Conservation (phyloP, 35 echinoderm and acorn worm species). For the Heliocidaris erythrogramma region DNA sequence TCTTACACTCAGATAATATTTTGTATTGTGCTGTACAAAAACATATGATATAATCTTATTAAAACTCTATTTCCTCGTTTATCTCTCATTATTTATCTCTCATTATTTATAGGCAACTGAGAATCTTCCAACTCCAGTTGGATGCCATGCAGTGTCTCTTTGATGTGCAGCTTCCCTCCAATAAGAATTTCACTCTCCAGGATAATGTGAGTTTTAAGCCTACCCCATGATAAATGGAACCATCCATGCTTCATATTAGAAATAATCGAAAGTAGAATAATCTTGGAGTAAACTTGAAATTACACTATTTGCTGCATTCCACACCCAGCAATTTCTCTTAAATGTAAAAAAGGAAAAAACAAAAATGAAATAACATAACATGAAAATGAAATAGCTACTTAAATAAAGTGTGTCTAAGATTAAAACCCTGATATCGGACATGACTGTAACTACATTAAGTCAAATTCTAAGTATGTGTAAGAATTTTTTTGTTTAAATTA, state of each 20-base stretch:
- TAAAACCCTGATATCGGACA: too few species aligned
- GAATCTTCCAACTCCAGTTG: constrained; percentile 23
- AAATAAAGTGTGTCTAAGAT: too few species aligned
- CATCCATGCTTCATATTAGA: not conserved
- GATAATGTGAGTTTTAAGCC: not conserved
- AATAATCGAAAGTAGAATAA: not conserved
- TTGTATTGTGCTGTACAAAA: not conserved
- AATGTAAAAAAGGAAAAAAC: too few species aligned
- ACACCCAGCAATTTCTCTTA: too few species aligned
- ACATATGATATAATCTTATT: not conserved
- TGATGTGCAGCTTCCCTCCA: constrained; percentile 29
- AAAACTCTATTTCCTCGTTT: not conserved
- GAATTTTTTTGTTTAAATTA: too few species aligned
- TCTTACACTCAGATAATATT: too few species aligned
- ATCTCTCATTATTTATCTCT: not conserved
- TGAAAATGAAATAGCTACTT: too few species aligned
- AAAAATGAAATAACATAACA: too few species aligned
- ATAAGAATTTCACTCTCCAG: constrained; percentile 16
- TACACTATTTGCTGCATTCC: not conserved
- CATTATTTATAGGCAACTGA: constrained; percentile 12
- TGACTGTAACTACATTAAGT: too few species aligned
- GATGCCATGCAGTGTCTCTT: constrained; percentile 39
- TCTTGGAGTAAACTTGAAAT: too few species aligned
- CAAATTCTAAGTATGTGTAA: too few species aligned
- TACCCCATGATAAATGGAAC: not conserved